phyloP scores from a whole-genome alignment of 2,888 invertebrate species.

The Athetis lepigone region DNA sequence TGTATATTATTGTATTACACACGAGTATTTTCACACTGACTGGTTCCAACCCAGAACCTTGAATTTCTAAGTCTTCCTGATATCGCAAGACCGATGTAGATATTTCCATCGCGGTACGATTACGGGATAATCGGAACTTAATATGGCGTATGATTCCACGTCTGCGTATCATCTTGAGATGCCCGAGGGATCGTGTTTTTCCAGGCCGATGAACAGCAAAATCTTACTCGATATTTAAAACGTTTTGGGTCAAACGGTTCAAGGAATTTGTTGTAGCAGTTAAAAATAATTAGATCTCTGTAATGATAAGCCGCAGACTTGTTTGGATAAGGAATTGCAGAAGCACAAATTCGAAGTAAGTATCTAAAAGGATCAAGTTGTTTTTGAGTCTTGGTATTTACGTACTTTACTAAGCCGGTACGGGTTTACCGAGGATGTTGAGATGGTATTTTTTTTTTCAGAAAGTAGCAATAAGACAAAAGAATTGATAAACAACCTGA shows the following conservation, averaged over 20 bases:
- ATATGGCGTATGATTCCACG: constrained; percentile 43
- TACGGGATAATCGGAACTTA: constrained; percentile 40
- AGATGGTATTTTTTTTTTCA: too few species aligned
- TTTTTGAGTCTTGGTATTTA: too few species aligned
- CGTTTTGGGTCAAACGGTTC: constrained; percentile 21
- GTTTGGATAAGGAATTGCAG: not conserved
- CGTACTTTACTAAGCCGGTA: too few species aligned
- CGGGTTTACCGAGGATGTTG: too few species aligned
- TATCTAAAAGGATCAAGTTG: too few species aligned
- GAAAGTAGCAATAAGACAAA: too few species aligned
- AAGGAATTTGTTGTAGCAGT: constrained; percentile 9
- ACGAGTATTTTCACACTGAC: constrained; percentile 25
- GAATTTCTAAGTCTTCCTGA: constrained; percentile 55
- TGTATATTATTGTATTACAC: too few species aligned
- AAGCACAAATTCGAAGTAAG: too few species aligned
- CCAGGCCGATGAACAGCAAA: constrained; percentile 15
- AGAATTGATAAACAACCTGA: too few species aligned
- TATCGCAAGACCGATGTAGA: constrained; percentile 28
- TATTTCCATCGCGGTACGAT: constrained; percentile 40
- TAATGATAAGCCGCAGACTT: not conserved
- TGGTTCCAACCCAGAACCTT: constrained; percentile 43
- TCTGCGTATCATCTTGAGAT: constrained; percentile 6
- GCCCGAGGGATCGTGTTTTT: constrained; percentile 17
- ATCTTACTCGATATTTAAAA: constrained; percentile 33
- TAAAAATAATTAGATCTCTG: not conserved